Conservation (phyloP, 1,140 invertebrate genomes). For the Mamestra configurata region DNA sequence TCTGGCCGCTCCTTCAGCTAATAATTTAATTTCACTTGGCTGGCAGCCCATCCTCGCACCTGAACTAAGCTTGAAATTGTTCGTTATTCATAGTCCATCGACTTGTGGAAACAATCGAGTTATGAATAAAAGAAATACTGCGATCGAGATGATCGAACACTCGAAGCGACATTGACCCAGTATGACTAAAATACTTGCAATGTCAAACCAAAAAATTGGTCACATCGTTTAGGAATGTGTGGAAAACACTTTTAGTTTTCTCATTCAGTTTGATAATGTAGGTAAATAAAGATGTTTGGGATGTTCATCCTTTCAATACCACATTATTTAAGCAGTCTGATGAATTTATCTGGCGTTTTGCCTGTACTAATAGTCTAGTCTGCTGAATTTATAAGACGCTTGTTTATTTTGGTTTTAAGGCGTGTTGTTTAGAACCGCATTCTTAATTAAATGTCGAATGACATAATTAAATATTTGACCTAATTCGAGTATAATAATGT, state of each 20-base stretch:
- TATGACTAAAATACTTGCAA: not conserved
- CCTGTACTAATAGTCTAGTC: constrained; percentile 8
- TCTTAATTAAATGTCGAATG: not conserved
- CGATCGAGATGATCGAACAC: not conserved
- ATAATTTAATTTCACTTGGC: constrained; percentile 56
- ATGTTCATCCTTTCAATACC: not conserved
- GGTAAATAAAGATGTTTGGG: constrained; percentile 4
- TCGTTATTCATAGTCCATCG: constrained; percentile 27
- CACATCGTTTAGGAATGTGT: not conserved
- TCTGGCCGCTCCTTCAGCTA: constrained; percentile 42
- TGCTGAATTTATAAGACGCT: constrained; percentile 1
- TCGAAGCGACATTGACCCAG: not conserved
- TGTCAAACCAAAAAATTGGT: not conserved
- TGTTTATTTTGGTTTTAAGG: constrained; percentile 2
- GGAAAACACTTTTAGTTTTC: not conserved
- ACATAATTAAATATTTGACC: constrained; percentile 18
- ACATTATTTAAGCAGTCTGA: not conserved
- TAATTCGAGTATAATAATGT: not conserved
- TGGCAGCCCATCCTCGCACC: constrained; percentile 23
- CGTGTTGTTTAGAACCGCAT: not conserved
- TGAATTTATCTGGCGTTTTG: not conserved
- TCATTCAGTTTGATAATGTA: not conserved
- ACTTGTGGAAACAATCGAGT: not conserved
- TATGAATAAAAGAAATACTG: constrained; percentile 29
- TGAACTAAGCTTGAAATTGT: not conserved